These are phyloP conservation scores for Papilio helenus DNA, from an alignment of 1,140 invertebrate genomes.

Conservation along the genomic window DNA sequence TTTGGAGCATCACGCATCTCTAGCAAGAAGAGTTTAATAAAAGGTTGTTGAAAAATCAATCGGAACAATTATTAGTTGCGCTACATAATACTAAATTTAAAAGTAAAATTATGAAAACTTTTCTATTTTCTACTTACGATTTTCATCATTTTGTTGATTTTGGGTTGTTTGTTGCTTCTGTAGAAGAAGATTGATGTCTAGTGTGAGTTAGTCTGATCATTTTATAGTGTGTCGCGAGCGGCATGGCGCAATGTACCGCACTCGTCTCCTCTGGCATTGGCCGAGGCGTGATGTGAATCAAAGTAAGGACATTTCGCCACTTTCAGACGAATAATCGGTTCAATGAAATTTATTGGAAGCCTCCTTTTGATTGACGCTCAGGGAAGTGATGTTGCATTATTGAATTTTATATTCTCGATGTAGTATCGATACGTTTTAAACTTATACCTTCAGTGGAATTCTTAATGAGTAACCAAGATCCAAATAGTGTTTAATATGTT, in stretches of 20 bases:
- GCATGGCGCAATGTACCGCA: background rate
- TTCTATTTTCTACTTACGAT: conserved; percentile 59
- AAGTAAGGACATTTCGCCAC: conserved; percentile 39
- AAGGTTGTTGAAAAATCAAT: background rate
- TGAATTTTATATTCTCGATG: conserved; percentile 16
- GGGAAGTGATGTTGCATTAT: conserved; percentile 2
- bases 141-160: conserved; percentile 76
- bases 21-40: too few relatives aligned
- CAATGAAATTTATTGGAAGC: conserved; percentile 31
- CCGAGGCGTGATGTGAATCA: conserved; percentile 68
- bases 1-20: too few relatives aligned
- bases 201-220: conserved; percentile 44
- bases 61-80: background rate
- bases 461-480: background rate
- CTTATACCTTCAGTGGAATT: background rate
- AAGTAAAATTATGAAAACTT: background rate
- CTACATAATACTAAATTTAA: background rate
- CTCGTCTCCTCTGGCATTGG: conserved; percentile 67
- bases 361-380: background rate
- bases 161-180: conserved; percentile 55
- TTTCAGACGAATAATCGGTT: conserved; percentile 34
- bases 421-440: background rate
- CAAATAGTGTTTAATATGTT: background rate
- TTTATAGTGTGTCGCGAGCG: conserved; percentile 58
- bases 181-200: conserved; percentile 57